Evolutionary conservation across 2,888 invertebrate species (phyloP).

Genomic region (Mystacides longicornis): DNA sequence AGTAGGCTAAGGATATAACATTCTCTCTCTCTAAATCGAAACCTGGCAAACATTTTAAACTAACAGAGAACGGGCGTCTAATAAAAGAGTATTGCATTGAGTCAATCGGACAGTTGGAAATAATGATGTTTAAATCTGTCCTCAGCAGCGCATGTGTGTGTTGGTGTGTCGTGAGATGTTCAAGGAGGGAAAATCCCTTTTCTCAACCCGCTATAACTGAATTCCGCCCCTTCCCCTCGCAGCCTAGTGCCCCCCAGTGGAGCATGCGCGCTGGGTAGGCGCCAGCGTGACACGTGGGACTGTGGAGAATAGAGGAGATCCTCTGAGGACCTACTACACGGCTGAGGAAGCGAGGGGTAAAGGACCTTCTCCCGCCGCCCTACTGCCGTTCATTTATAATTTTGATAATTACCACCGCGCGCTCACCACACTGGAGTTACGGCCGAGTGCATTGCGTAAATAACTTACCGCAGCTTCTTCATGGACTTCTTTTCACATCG

Average conservation of each 20-base stretch:
- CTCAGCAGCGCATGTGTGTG: neutral
- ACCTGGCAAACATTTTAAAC: no score
- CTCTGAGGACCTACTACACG: neutral
- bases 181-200: slow-evolving; percentile 1
- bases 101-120: no score
- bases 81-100: no score
- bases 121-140: no score
- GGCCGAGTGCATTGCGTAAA: no score
- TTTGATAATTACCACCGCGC: neutral
- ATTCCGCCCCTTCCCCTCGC: neutral
- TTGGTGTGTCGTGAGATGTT: neutral
- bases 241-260: neutral
- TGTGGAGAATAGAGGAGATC: neutral
- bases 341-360: neutral
- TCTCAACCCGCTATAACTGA: neutral
- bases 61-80: no score
- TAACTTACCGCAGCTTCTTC: no score
- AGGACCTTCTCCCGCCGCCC: neutral
- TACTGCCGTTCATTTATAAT: neutral
- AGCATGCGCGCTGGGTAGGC: slow-evolving; percentile 3
- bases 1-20: no score
- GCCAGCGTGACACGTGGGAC: slow-evolving; percentile 11
- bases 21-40: no score
- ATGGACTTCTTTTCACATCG: no score
- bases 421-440: no score